These are phyloP conservation scores for Pseudomyrmex flavicornis DNA, from an alignment of 1,140 invertebrate genomes.

Conservation along the genomic window DNA sequence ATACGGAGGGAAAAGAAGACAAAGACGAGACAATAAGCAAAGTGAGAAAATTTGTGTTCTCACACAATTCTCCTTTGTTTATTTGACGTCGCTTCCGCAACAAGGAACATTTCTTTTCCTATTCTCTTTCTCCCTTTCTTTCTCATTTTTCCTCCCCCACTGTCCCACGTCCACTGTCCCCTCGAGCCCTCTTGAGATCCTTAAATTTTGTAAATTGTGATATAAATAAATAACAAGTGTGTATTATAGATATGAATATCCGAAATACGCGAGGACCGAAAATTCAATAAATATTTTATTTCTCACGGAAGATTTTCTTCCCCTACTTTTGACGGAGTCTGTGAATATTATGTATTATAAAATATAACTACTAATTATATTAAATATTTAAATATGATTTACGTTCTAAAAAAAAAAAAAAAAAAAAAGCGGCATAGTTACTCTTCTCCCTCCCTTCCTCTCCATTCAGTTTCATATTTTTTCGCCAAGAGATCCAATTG, in stretches of 20 bases:
- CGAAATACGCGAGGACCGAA: slow-evolving; percentile 73
- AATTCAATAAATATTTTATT: slow-evolving; percentile 80
- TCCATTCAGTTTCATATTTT: slow-evolving; percentile 28
- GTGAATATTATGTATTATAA: slow-evolving; percentile 86
- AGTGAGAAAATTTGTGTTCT: slow-evolving; percentile 49
- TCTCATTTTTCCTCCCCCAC: not conserved
- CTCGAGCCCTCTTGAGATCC: slow-evolving; percentile 55
- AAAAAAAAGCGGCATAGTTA: slow-evolving; percentile 59
- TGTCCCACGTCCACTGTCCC: not conserved
- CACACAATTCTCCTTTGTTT: slow-evolving; percentile 60
- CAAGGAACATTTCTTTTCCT: slow-evolving; percentile 45
- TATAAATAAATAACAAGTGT: slow-evolving; percentile 85
- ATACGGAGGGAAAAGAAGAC: slow-evolving; percentile 47
- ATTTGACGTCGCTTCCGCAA: slow-evolving; percentile 35
- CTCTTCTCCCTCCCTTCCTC: not conserved
- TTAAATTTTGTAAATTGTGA: slow-evolving; percentile 85
- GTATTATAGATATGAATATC: slow-evolving; percentile 80
- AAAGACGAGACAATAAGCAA: slow-evolving; percentile 54
- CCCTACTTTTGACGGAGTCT: slow-evolving; percentile 81
- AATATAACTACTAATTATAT: slow-evolving; percentile 83
- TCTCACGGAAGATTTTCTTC: slow-evolving; percentile 75
- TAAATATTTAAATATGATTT: slow-evolving; percentile 83
- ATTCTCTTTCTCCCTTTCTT: slow-evolving; percentile 30
- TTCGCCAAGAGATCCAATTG: slow-evolving; percentile 62
- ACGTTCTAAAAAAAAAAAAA: slow-evolving; percentile 74